phyloP scores from a whole-genome alignment of 2,888 invertebrate genomes.

The Pollenia griseotomentosa region DNA sequence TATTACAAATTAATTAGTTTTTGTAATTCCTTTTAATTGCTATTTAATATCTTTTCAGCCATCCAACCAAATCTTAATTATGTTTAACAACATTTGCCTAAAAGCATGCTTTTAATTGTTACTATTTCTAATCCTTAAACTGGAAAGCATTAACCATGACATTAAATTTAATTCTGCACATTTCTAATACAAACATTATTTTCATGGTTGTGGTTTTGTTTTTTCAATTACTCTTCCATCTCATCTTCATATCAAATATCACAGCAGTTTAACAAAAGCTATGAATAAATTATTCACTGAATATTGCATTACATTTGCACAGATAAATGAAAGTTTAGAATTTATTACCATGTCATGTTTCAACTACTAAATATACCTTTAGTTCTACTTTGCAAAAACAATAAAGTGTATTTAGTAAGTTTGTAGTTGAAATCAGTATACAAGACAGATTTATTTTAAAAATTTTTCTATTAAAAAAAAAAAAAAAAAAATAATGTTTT shows the following conservation, averaged over 20 bases:
- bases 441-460: constrained; percentile 8
- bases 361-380: constrained; percentile 31
- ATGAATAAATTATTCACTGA: constrained; percentile 30
- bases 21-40: not conserved
- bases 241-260: not conserved
- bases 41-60: constrained; percentile 13
- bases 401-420: constrained; percentile 4
- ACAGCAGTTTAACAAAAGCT: constrained; percentile 16
- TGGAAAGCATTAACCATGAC: constrained; percentile 4
- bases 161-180: constrained; percentile 37
- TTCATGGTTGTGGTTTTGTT: constrained; percentile 14
- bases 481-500: not conserved
- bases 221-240: constrained; percentile 40
- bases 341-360: constrained; percentile 48
- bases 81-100: not conserved
- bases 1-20: no score
- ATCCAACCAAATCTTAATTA: not conserved
- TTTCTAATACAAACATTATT: constrained; percentile 47
- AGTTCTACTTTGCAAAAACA: not conserved
- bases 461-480: not conserved
- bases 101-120: constrained; percentile 27
- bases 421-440: not conserved
- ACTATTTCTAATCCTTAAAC: constrained; percentile 26
- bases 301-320: not conserved
- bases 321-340: constrained; percentile 44